Conservation (phyloP, 2,888 invertebrate species). For the Cryptocephalus moraei region DNA sequence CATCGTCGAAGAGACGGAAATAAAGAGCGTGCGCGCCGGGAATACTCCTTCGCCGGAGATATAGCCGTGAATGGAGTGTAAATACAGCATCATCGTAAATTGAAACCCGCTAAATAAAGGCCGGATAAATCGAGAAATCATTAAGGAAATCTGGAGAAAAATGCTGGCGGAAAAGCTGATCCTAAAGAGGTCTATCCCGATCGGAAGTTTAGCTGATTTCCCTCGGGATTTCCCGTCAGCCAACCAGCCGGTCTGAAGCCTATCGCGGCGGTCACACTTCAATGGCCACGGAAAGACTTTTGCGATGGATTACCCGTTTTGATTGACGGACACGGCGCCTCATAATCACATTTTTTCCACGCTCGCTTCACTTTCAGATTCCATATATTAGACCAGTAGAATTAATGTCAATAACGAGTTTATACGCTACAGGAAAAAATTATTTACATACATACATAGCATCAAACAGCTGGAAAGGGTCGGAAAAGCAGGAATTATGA, state of each 20-base stretch:
- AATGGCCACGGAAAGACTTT: slow-evolving; percentile 35
- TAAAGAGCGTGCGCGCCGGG: no score
- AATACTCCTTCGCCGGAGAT: no score
- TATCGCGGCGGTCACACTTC: slow-evolving; percentile 39
- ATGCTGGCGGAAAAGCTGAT: slow-evolving; percentile 2
- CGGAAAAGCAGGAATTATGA: slow-evolving; percentile 1
- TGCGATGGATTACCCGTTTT: slow-evolving; percentile 29
- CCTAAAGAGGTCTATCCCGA: slow-evolving; percentile 4
- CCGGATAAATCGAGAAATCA: slow-evolving; percentile 19
- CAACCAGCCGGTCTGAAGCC: slow-evolving; percentile 20
- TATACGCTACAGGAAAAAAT: no score
- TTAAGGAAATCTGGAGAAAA: slow-evolving; percentile 7
- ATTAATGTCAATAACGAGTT: no score
- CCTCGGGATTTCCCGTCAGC: slow-evolving; percentile 29
- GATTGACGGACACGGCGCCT: slow-evolving; percentile 17
- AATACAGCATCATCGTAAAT: not conserved
- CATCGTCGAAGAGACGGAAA: no score
- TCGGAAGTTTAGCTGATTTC: slow-evolving; percentile 31
- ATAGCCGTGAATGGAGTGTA: not conserved
- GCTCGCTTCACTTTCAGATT: not conserved
- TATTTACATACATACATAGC: no score
- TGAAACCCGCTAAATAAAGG: not conserved
- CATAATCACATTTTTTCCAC: slow-evolving; percentile 10
- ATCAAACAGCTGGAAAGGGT: no score
- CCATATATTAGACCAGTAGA: no score